Base-by-base conservation (phyloP, 2,888 invertebrate species). In the Polymixis flavicincta region DNA sequence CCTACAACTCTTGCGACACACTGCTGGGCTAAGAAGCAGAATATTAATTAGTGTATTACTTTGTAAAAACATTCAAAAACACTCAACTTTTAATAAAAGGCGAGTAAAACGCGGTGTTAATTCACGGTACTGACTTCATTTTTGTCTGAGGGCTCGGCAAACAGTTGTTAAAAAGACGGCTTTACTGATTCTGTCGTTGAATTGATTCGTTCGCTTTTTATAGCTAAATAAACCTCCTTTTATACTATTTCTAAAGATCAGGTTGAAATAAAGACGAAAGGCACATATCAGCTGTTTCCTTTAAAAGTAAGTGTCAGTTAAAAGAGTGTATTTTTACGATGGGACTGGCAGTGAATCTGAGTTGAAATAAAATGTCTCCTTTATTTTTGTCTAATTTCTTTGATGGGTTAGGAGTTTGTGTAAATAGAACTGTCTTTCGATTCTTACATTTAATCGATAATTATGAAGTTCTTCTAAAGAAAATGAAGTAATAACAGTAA, bases 161-260 rank as follows among this genome's bases (percentile, higher is more conserved):
- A 77, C 22, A 69, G 45, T 84, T 54, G 65, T 60, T 74, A 74
- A 71, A 80, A 80, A 68, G 71, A 37, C 50, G 25, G 25, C 50
- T 11, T 25, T 71, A 64, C 71, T 73, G 65, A 75, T 80, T 68
- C 8, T 3, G 32, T 66, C 50, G 5, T 79, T 45, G 54, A 28
- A 37, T 80, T 42, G 45, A 54, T 25, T 67, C 67, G 17, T 74
- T 9, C 22, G 8, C 42, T 70, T 37, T 37, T 5, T 42, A 32
- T 48, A 69, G 74, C 69, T 32, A 78, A 37, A 54, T 25, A 78
- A 37, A 54, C 28, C n/a, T 63, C 11, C 13, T 60, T 55, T 50
- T 48, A 37, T 14, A 74, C 25, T 52, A 28, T 42, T 14, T 17
- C 54, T 42, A 28, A 61, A 75, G 48, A 54, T 28, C 45, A 57